Conservation (phyloP, 2,797 vertebrate genomes). For the Yasuhikotakia modesta region DNA sequence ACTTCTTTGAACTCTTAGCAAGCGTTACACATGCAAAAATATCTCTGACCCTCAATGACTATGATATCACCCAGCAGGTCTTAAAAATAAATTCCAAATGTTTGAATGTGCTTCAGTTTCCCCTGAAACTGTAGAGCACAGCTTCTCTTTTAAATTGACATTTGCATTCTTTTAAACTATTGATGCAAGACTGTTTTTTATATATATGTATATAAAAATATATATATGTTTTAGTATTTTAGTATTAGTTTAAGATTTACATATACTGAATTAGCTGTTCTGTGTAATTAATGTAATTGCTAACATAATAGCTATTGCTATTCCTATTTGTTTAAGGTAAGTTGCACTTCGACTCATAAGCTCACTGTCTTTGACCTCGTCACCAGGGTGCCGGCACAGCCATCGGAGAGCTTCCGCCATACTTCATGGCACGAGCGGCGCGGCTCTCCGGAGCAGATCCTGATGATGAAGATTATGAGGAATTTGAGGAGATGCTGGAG, state of each 20-base stretch:
- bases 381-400: slow-evolving; percentile 92
- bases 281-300: no score
- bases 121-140: background rate
- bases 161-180: background rate
- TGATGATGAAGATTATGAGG: slow-evolving; percentile 97
- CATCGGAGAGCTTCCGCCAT: slow-evolving; percentile 95
- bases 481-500: slow-evolving; percentile 99
- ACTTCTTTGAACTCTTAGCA: no score
- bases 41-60: background rate
- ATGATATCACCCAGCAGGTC: background rate
- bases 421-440: slow-evolving; percentile 97
- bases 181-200: background rate
- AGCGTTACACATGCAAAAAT: background rate
- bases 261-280: no score
- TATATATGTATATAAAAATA: no score
- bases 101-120: background rate
- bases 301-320: no score
- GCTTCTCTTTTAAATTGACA: background rate
- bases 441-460: slow-evolving; percentile 94
- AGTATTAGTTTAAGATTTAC: no score
- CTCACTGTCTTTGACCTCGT: slow-evolving; percentile 30
- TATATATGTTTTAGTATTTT: no score
- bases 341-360: slow-evolving; percentile 1
- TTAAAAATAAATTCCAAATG: background rate
- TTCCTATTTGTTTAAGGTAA: no score